Conservation (phyloP, 2,113 vertebrate species). For the Anguilla rostrata region DNA sequence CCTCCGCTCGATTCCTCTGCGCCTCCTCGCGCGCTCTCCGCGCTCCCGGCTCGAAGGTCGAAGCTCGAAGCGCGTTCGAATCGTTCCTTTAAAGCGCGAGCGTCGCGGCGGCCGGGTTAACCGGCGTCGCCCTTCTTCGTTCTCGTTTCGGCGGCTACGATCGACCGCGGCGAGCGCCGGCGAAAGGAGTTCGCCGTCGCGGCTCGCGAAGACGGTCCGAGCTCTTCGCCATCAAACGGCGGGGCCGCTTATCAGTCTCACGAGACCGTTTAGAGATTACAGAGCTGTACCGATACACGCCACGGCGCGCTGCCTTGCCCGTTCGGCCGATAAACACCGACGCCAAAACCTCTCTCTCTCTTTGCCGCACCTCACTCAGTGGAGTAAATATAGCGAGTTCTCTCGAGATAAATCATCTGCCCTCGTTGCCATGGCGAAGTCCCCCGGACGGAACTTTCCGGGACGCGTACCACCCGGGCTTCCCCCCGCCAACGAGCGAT, state of each 20-base stretch:
- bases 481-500: background rate
- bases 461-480: background rate
- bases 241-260: background rate
- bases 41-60: background rate
- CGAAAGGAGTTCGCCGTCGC: background rate
- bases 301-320: background rate
- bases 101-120: background rate
- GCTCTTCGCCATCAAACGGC: background rate
- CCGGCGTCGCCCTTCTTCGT: background rate
- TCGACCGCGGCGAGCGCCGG: background rate
- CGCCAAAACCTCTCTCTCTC: background rate
- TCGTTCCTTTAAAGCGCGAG: background rate
- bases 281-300: background rate
- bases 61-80: background rate
- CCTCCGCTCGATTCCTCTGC: background rate
- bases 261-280: background rate
- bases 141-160: background rate
- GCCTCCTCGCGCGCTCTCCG: background rate
- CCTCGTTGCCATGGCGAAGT: background rate
- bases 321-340: background rate
- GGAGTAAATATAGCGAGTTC: background rate
- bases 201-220: background rate
- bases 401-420: background rate
- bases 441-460: background rate
- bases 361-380: background rate